Evolutionary conservation across 23 tunicate genomes (phyloP).

Genomic region (Halocynthia roretzi): DNA sequence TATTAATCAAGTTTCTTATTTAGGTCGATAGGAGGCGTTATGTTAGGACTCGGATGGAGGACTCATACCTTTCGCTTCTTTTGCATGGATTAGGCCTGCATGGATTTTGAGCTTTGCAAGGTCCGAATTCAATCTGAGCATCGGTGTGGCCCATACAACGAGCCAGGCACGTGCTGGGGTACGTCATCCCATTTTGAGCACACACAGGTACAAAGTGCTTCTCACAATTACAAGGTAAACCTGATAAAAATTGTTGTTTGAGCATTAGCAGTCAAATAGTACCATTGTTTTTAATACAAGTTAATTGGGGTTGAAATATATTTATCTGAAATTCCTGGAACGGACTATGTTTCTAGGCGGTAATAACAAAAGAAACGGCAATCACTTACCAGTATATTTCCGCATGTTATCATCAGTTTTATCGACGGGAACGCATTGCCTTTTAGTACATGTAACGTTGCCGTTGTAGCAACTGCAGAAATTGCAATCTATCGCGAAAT

Average conservation of each 20-base stretch:
- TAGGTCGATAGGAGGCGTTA: neutral
- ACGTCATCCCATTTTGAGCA: conserved; percentile 43
- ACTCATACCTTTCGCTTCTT: conserved; percentile 38
- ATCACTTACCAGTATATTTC: conserved; percentile 30
- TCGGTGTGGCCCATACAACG: conserved; percentile 34
- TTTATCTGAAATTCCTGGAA: no score
- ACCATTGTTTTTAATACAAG: no score
- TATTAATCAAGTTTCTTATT: no score
- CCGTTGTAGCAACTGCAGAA: conserved; percentile 76
- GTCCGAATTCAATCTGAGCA: conserved; percentile 6
- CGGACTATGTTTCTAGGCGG: no score
- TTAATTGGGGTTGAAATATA: no score
- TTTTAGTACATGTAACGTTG: conserved; percentile 69
- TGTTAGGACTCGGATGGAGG: neutral
- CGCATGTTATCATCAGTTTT: conserved; percentile 20
- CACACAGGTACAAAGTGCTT: conserved; percentile 43
- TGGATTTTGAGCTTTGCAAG: conserved; percentile 34
- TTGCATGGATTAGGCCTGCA: conserved; percentile 55
- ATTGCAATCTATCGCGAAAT: conserved; percentile 71
- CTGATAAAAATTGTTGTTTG: neutral
- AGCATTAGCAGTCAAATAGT: no score
- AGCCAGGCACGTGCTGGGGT: conserved; percentile 52
- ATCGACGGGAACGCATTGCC: conserved; percentile 37
- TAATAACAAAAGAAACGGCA: no score
- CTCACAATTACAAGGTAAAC: conserved; percentile 69